These are phyloP conservation scores for Aphaenogaster rudis DNA, from an alignment of 1,140 invertebrate species.

Conservation along the genomic window DNA sequence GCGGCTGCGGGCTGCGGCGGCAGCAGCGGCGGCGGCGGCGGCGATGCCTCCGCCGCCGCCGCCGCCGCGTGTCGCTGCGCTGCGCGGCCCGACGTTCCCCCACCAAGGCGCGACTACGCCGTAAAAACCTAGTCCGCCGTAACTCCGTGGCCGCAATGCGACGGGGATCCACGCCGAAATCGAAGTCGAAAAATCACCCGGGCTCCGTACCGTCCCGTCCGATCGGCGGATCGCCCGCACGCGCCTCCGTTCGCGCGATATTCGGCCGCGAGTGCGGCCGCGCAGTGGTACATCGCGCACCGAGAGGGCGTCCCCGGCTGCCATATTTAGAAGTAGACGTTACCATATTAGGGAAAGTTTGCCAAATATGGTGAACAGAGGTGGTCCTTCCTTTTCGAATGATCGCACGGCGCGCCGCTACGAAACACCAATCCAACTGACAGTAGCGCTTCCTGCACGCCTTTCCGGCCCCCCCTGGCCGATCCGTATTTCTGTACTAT, in stretches of 20 bases:
- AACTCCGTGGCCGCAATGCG: neutral
- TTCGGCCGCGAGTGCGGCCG: conserved; percentile 53
- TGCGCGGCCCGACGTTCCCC: conserved; percentile 71
- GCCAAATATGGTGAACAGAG: conserved; percentile 91
- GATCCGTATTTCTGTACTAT: conserved; percentile 61
- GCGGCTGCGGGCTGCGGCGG: neutral
- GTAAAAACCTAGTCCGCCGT: conserved; percentile 78
- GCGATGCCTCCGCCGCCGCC: conserved; percentile 81
- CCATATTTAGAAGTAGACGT: conserved; percentile 92
- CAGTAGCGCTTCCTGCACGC: conserved; percentile 85
- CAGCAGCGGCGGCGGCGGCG: neutral
- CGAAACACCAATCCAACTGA: conserved; percentile 86
- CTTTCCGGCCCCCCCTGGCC: conserved; percentile 76
- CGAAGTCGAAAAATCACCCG: conserved; percentile 53
- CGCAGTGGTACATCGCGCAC: conserved; percentile 85
- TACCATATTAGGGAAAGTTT: conserved; percentile 91
- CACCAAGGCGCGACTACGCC: conserved; percentile 62
- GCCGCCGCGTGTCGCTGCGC: conserved; percentile 77
- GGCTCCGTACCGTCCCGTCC: no score
- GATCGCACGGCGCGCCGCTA: conserved; percentile 82
- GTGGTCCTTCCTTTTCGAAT: conserved; percentile 85
- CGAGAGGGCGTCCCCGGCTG: conserved; percentile 89
- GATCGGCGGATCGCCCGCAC: no score
- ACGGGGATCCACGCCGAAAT: conserved; percentile 40
- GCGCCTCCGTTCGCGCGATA: conserved; percentile 46